Evolutionary conservation across 2,113 vertebrate genomes (phyloP).

Genomic region (Bombycilla garrulus): DNA sequence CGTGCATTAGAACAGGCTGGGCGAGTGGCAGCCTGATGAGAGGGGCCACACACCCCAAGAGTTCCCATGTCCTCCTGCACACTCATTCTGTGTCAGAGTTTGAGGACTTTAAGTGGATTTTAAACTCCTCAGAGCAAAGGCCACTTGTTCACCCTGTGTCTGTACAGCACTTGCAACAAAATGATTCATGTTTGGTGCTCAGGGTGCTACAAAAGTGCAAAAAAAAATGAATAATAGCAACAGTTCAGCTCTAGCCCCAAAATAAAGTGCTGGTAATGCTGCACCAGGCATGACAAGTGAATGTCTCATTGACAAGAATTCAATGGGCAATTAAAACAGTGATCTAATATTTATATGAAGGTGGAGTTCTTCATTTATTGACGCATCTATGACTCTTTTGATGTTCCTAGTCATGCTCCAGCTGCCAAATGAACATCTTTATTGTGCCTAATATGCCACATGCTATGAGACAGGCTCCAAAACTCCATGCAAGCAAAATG

Average conservation of each 20-base stretch:
- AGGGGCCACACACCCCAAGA: neutral
- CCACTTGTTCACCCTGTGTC: neutral
- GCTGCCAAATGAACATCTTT: slow-evolving; percentile 74
- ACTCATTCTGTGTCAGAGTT: neutral
- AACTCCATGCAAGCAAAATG: slow-evolving; percentile 12
- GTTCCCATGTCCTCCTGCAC: neutral
- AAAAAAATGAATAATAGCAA: neutral
- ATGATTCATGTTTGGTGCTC: neutral
- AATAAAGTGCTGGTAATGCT: neutral
- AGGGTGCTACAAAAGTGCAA: neutral
- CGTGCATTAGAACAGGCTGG: neutral
- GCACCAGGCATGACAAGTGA: neutral
- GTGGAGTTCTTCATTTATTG: slow-evolving; percentile 43
- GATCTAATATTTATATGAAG: slow-evolving; percentile 39
- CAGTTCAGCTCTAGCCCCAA: neutral
- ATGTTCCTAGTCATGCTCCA: slow-evolving; percentile 59
- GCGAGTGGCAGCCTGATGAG: neutral
- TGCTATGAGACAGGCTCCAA: slow-evolving; percentile 57
- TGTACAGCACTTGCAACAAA: neutral
- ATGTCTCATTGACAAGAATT: slow-evolving; percentile 30
- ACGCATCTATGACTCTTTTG: slow-evolving; percentile 42
- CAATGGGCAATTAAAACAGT: slow-evolving; percentile 50
- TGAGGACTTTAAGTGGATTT: neutral
- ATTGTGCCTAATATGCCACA: slow-evolving; percentile 68
- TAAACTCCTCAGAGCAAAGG: neutral